These are phyloP conservation scores for Tricholaema leucomelas DNA, from an alignment of 2,113 vertebrate species.

Conservation along the genomic window DNA sequence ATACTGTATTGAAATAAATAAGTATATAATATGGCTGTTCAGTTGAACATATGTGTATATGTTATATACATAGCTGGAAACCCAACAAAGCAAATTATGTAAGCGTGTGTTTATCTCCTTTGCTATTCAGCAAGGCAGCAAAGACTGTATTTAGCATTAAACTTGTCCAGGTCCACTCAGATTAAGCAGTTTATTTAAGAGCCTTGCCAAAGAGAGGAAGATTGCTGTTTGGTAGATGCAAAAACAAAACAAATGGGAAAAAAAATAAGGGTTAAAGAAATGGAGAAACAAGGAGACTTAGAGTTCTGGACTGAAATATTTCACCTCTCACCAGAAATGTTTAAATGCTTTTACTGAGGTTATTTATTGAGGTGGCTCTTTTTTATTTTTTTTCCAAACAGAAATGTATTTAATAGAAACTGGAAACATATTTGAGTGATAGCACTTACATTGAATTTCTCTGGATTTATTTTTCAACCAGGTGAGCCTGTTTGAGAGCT, in stretches of 20 bases:
- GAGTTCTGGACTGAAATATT: not conserved
- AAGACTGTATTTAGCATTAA: not conserved
- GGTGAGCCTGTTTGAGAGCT: not conserved
- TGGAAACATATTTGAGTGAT: not conserved
- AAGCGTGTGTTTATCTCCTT: not conserved
- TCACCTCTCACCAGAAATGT: not conserved
- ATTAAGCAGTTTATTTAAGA: not conserved
- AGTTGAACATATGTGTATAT: not conserved
- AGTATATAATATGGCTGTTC: not conserved
- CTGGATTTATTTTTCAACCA: not conserved
- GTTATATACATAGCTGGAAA: not conserved
- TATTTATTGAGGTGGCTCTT: not conserved
- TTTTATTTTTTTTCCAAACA: not conserved
- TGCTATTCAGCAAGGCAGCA: not conserved
- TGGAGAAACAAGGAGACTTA: not conserved
- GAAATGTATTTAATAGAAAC: not conserved
- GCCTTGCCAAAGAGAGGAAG: not conserved
- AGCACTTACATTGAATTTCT: not conserved
- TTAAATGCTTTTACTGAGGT: not conserved
- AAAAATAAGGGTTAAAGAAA: not conserved
- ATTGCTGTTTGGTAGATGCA: not conserved
- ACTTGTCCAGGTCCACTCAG: not conserved
- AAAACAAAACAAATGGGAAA: no score
- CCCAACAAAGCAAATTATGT: not conserved
- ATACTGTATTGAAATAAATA: not conserved